Evolutionary conservation across 2,888 invertebrate genomes (phyloP).

Genomic region (Arctia plantaginis): DNA sequence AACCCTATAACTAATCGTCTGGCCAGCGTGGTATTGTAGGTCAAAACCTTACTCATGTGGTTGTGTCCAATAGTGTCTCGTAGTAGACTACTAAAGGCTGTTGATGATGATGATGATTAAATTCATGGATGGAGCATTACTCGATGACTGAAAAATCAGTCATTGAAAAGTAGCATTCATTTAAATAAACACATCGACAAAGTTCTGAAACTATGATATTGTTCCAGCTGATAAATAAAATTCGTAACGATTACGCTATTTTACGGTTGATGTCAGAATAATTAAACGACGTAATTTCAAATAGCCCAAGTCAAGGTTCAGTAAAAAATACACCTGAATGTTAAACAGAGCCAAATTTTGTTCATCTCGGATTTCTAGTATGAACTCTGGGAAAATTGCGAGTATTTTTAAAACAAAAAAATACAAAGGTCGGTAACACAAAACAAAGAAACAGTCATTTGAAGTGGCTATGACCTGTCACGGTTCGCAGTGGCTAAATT

Average conservation of each 20-base stretch:
- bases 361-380: constrained; percentile 16
- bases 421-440: constrained; percentile 30
- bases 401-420: constrained; percentile 3
- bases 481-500: constrained; percentile 39
- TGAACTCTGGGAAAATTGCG: background rate
- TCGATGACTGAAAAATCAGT: background rate
- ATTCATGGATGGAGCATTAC: background rate
- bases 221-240: constrained; percentile 18
- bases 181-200: constrained; percentile 6
- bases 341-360: constrained; percentile 7
- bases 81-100: too few relatives aligned
- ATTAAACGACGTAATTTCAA: constrained; percentile 8
- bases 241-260: constrained; percentile 12
- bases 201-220: background rate
- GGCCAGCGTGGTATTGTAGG: too few relatives aligned
- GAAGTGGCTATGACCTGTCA: constrained; percentile 44
- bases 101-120: too few relatives aligned
- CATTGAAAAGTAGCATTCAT: background rate
- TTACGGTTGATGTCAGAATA: background rate
- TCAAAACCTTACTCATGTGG: too few relatives aligned
- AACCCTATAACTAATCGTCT: too few relatives aligned
- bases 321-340: background rate
- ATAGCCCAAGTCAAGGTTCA: background rate
- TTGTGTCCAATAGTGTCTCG: too few relatives aligned
- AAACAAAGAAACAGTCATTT: constrained; percentile 40